Percentiles rank a stretch among this genome's conserved stretches.
Conservation (phyloP, 2,113 vertebrate species). For the Apistogramma diplotaenia region DNA sequence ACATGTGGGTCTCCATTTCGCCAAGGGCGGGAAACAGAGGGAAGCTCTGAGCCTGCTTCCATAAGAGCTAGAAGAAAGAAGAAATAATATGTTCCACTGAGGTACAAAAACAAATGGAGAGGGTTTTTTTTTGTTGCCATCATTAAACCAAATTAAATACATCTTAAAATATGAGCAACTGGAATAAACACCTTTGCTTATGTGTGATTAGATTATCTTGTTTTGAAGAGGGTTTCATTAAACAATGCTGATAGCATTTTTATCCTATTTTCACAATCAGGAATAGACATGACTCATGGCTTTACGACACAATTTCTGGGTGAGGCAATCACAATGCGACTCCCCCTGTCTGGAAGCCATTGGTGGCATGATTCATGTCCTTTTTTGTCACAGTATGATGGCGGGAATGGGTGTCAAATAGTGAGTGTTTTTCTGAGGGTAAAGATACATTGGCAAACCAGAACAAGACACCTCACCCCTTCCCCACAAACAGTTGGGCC, state of each 20-base stretch:
- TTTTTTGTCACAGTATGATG: neutral
- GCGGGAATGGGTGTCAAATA: neutral
- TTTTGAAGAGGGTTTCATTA: neutral
- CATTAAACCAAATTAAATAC: conserved; percentile 1
- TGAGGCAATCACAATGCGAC: conserved; percentile 19
- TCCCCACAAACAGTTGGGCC: neutral
- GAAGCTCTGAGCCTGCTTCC: conserved; percentile 92
- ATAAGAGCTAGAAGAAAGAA: conserved; percentile 83
- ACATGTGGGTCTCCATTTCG: conserved; percentile 97
- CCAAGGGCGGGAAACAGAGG: conserved; percentile 90
- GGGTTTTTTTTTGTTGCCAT: neutral
- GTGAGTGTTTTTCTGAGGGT: neutral
- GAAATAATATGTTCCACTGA: neutral
- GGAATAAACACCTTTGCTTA: neutral
- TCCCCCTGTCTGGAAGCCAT: neutral
- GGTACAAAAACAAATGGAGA: neutral
- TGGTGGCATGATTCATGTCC: conserved; percentile 9
- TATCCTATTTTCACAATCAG: neutral
- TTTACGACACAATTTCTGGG: neutral
- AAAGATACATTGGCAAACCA: neutral
- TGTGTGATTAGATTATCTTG: neutral
- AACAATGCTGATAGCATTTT: neutral
- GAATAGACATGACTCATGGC: neutral
- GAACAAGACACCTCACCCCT: neutral
- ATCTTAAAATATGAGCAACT: neutral